A percentile compares a stretch with the other conserved stretches of the same genome.
phyloP scores from a whole-genome alignment of 2,888 invertebrate species.

The Sarcophaga variegata region DNA sequence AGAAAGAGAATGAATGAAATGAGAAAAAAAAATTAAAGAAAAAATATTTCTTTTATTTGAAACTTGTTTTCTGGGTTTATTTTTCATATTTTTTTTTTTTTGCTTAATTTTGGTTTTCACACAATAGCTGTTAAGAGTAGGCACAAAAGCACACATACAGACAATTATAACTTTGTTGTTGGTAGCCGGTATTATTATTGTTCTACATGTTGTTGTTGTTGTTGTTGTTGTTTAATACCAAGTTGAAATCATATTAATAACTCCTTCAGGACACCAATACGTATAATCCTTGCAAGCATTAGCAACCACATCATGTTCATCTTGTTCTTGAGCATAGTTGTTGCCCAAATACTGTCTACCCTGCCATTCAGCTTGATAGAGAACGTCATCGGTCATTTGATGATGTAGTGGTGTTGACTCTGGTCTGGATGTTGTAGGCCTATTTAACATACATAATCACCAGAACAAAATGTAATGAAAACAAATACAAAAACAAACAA shows the following conservation, averaged over 20 bases:
- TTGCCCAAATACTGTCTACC: slow-evolving; percentile 66
- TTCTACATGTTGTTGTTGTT: slow-evolving; percentile 5
- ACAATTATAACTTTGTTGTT: slow-evolving; percentile 10
- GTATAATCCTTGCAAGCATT: slow-evolving; percentile 74
- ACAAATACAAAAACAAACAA: background rate
- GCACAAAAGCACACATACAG: background rate
- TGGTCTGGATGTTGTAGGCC: slow-evolving; percentile 77
- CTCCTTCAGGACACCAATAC: slow-evolving; percentile 75
- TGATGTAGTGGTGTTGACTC: slow-evolving; percentile 70
- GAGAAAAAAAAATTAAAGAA: slow-evolving; percentile 15
- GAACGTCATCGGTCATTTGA: slow-evolving; percentile 64
- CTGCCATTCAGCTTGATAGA: slow-evolving; percentile 74
- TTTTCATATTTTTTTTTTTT: slow-evolving; percentile 8
- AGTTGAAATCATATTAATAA: slow-evolving; percentile 77
- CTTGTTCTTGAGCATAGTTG: background rate
- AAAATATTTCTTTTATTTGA: slow-evolving; percentile 50
- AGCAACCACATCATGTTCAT: slow-evolving; percentile 18
- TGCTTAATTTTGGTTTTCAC: slow-evolving; percentile 44
- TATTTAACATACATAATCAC: slow-evolving; percentile 67
- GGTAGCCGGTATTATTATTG: slow-evolving; percentile 1
- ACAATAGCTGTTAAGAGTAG: slow-evolving; percentile 1
- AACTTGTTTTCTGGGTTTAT: slow-evolving; percentile 22
- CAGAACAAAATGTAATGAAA: slow-evolving; percentile 31
- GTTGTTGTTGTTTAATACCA: slow-evolving; percentile 65
- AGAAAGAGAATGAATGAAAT: background rate